Percentiles rank a stretch among this genome's conserved stretches.
Evolutionary conservation across 2,797 vertebrate species (phyloP).

Genomic region (Tamandua tetradactyla): DNA sequence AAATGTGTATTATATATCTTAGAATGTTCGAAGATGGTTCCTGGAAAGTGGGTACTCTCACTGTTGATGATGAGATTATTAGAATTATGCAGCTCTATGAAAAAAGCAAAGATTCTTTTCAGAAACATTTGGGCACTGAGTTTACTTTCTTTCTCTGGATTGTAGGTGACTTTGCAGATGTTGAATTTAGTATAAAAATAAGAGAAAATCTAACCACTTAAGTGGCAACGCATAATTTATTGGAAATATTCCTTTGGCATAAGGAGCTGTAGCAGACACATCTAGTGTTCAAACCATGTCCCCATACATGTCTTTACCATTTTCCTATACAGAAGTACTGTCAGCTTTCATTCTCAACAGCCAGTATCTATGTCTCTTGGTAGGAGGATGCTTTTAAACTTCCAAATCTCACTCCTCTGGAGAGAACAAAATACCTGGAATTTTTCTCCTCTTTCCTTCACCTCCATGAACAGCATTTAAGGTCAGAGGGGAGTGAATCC

Average conservation of each 20-base stretch:
- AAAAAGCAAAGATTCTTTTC: neutral
- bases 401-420: neutral
- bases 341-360: neutral
- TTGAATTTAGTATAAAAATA: neutral
- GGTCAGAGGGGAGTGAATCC: neutral
- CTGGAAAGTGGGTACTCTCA: neutral
- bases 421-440: neutral
- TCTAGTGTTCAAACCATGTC: neutral
- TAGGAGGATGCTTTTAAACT: neutral
- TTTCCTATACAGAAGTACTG: neutral
- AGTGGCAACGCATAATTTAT: neutral
- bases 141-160: neutral
- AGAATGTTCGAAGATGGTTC: neutral
- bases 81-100: neutral
- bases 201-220: neutral
- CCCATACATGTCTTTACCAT: neutral
- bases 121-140: neutral
- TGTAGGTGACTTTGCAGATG: neutral
- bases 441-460: neutral
- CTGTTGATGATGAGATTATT: neutral
- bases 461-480: neutral
- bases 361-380: too few relatives aligned
- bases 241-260: neutral
- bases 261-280: neutral
- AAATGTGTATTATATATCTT: too few relatives aligned